Percentiles rank a stretch among this genome's conserved stretches.
Evolutionary conservation across 2,797 vertebrate genomes (phyloP).

Genomic region (Champsocephalus gunnari): DNA sequence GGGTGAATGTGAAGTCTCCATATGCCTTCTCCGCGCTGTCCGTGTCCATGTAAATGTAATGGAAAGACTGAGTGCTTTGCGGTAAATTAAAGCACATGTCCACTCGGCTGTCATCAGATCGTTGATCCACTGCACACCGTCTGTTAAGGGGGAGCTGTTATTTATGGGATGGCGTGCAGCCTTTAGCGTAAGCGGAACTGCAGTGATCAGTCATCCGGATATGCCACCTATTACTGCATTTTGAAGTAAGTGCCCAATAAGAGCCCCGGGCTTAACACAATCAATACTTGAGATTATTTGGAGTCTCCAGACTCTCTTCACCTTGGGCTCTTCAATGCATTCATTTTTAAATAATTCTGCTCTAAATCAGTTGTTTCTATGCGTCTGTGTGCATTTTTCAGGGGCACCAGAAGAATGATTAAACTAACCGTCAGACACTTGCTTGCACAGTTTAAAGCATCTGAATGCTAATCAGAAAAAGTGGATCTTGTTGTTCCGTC

Average conservation of each 20-base stretch:
- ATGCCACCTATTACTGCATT: conserved; percentile 68
- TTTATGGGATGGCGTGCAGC: conserved; percentile 62
- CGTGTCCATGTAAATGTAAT: conserved; percentile 71
- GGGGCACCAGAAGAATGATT: conserved; percentile 39
- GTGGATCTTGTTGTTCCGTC: conserved; percentile 39
- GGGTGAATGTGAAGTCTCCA: conserved; percentile 34
- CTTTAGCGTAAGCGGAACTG: conserved; percentile 65
- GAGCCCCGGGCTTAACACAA: conserved; percentile 66
- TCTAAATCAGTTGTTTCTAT: conserved; percentile 63
- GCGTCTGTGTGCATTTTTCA: conserved; percentile 25
- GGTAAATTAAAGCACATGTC: conserved; percentile 59
- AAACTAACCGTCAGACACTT: conserved; percentile 52
- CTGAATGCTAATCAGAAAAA: conserved; percentile 60
- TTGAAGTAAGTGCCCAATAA: conserved; percentile 67
- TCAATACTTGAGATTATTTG: conserved; percentile 84
- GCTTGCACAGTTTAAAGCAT: conserved; percentile 45
- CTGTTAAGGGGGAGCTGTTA: conserved; percentile 60
- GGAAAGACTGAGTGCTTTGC: conserved; percentile 58
- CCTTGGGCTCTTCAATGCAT: conserved; percentile 72
- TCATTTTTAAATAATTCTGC: conserved; percentile 65
- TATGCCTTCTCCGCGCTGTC: conserved; percentile 23
- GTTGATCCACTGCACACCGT: conserved; percentile 35
- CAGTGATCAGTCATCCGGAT: conserved; percentile 73
- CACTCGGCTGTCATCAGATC: conserved; percentile 54
- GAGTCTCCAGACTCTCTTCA: conserved; percentile 74